Conservation (phyloP, 2,888 invertebrate genomes). For the Pheosia tremula region DNA sequence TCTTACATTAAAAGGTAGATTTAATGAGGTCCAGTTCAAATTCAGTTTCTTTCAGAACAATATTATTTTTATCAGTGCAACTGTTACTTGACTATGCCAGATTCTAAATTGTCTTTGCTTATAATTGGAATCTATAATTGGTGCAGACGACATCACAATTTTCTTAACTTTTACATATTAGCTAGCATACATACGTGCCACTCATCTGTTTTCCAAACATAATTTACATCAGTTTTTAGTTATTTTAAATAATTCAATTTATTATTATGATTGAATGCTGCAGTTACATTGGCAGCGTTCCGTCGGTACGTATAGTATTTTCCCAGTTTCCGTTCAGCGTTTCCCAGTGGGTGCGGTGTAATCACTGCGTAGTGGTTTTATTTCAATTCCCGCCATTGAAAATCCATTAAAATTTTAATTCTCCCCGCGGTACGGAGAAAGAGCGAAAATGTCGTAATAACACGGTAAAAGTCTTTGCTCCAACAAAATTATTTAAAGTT, state of each 20-base stretch:
- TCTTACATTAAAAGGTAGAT: too few species aligned
- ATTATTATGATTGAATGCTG: conserved; percentile 24
- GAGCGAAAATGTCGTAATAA: conserved; percentile 49
- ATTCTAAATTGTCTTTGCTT: too few species aligned
- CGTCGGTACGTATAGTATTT: conserved; percentile 13
- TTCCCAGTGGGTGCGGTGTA: conserved; percentile 36
- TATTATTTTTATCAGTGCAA: too few species aligned
- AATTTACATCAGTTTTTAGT: conserved; percentile 35
- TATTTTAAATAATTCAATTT: conserved; percentile 14
- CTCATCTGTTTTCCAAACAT: conserved; percentile 18
- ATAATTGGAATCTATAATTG: too few species aligned
- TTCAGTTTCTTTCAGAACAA: too few species aligned
- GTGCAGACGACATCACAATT: too few species aligned
- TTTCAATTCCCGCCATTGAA: conserved; percentile 57
- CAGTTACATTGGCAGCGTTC: conserved; percentile 35
- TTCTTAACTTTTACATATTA: too few species aligned
- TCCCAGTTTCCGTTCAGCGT: conserved; percentile 15
- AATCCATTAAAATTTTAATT: conserved; percentile 60
- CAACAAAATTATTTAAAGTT: conserved; percentile 42
- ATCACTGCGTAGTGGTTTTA: conserved; percentile 47
- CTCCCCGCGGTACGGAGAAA: conserved; percentile 35
- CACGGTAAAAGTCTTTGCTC: conserved; percentile 42
- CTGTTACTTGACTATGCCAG: too few species aligned
- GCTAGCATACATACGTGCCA: conserved; percentile 3
- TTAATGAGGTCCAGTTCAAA: too few species aligned